Evolutionary conservation across 2,113 vertebrate genomes (phyloP), one percentile per base, ranked within the genome.

Genomic region (Ageneiosus marmoratus): DNA sequence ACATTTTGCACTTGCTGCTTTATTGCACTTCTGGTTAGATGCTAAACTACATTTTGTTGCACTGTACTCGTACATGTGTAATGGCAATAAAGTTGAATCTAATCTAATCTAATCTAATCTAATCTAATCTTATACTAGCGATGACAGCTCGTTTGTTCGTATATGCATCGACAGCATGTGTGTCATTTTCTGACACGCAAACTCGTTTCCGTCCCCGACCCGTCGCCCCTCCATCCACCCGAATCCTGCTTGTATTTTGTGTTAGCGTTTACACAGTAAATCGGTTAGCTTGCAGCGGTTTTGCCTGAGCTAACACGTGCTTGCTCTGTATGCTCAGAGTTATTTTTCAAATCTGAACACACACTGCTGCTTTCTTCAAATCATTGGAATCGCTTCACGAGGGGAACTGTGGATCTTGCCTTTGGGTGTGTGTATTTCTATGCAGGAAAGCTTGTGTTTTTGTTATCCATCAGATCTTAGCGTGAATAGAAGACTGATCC

Each of bases 271-370:
- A 1, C 12, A 5, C 27, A 79, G 32, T 51, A 16, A 32, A 89
- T 86, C 1, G 81, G 88, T 88, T 0, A 16, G 1, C 58, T 18
- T 3, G 72, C 79, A 27, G 86, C 85, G 48, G 56, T 50, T 51
- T 50, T 55, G 29, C 41, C 72, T 65, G 15, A n/a, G 48, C 32
- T 27, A 34, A 56, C 53, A 51, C 73, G 53, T 51, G 41, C 48
- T 10, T 27, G 56, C 32, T 77, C 29, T 67, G 56, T 83, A 4
- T 24, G 32, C 67, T 69, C 29, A 37, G 46, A 10, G 46, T 51
- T 32, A 20, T 32, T 5, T 32, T 53, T 53, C 60, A 5, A n/a
- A 24, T 22, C 22, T 44, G 51, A 20, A 24, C 56, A 48, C n/a
- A n/a, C 29, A 22, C n/a, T 70, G 41, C 60, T 80, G 77, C 62